Conservation (phyloP, 2,797 vertebrate genomes). For the Acropternis orthonyx region DNA sequence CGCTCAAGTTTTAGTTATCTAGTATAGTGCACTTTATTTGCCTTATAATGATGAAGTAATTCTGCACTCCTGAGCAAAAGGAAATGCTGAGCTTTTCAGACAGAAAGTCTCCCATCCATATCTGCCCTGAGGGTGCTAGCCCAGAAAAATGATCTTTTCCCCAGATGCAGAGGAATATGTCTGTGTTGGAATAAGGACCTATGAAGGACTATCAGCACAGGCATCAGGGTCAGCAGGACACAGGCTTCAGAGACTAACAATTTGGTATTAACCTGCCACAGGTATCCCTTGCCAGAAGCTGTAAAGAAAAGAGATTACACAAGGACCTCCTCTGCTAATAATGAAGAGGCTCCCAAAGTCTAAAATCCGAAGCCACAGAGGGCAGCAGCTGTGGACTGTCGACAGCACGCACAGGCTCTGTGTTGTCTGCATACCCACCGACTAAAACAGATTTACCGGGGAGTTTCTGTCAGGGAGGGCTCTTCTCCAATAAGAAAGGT, state of each 20-base stretch:
- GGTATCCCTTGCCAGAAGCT: background rate
- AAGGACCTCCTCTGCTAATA: background rate
- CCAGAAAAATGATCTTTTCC: background rate
- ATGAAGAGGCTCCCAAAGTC: background rate
- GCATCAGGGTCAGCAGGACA: background rate
- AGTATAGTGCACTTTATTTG: background rate
- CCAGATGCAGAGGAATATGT: background rate
- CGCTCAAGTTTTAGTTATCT: background rate
- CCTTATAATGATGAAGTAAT: background rate
- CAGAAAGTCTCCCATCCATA: background rate
- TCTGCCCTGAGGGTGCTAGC: background rate
- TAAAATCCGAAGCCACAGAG: background rate
- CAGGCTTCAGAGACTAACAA: background rate
- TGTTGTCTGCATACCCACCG: background rate
- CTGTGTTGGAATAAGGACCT: background rate
- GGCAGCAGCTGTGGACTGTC: background rate
- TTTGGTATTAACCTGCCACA: background rate
- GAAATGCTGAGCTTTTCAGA: background rate
- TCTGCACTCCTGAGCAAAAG: background rate
- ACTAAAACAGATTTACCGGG: background rate
- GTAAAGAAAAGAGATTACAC: background rate
- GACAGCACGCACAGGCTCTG: background rate
- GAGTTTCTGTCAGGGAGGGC: background rate
- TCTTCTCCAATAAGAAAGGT: background rate
- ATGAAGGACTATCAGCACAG: background rate